Conservation (phyloP, 1,140 invertebrate genomes). For the Reticulitermes speratus region DNA sequence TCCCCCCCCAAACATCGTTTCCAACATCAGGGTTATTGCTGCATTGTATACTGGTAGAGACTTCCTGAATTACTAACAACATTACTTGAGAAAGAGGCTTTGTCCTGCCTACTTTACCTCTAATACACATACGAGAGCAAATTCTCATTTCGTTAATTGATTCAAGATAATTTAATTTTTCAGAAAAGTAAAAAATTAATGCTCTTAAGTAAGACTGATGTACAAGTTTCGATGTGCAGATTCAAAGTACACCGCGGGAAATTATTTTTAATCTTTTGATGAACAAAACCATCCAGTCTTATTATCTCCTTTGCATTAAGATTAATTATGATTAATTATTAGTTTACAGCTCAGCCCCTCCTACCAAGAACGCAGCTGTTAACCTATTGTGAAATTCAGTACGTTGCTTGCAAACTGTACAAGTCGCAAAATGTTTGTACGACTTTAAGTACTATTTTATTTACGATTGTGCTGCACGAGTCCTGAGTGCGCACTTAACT, state of each 20-base stretch:
- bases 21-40: too few species aligned
- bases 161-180: not conserved
- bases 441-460: too few species aligned
- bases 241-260: not conserved
- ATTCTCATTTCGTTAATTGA: not conserved
- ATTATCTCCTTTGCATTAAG: not conserved
- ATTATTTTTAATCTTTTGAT: constrained; percentile 15
- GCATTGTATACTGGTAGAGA: not conserved
- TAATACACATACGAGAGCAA: not conserved
- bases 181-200: not conserved
- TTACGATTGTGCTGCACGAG: too few species aligned
- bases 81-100: not conserved
- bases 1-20: not conserved
- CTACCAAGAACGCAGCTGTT: too few species aligned
- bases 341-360: not conserved
- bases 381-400: too few species aligned
- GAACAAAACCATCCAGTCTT: not conserved
- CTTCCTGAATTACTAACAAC: not conserved
- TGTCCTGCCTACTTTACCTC: not conserved
- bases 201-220: not conserved
- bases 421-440: too few species aligned
- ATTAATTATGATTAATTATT: not conserved
- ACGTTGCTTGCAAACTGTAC: too few species aligned
- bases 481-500: too few species aligned
- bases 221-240: not conserved